phyloP scores from a whole-genome alignment of 53 echinoderm and acorn worm genomes.

The Crossaster papposus region DNA sequence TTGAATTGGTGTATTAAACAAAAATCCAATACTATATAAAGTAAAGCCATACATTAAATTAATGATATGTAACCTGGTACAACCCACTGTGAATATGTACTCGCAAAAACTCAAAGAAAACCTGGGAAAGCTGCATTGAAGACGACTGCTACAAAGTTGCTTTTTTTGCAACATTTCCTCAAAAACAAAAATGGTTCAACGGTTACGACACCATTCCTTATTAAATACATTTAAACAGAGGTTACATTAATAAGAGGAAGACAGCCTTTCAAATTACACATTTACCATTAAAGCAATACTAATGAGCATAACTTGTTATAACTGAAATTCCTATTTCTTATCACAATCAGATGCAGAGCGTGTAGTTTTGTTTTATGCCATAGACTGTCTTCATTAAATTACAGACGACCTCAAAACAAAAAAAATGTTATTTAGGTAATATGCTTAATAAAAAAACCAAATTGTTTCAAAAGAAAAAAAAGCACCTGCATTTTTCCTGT shows the following conservation, averaged over 20 bases:
- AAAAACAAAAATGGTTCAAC: neutral
- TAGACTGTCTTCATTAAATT: neutral
- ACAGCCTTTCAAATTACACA: constrained; percentile 23
- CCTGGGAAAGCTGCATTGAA: neutral
- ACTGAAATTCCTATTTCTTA: constrained; percentile 1
- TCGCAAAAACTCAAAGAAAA: neutral
- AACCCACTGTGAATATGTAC: neutral
- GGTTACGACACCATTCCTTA: constrained; percentile 6
- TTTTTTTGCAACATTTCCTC: neutral
- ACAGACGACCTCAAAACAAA: neutral
- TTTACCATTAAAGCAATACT: neutral
- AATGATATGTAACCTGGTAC: neutral
- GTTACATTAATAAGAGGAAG: constrained; percentile 22
- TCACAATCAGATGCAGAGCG: too few relatives aligned
- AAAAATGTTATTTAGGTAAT: too few relatives aligned
- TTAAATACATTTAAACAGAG: neutral
- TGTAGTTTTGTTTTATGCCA: neutral
- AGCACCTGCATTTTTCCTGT: constrained; percentile 25
- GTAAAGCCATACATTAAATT: neutral
- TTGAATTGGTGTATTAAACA: neutral
- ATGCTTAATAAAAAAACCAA: neutral
- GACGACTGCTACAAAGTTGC: neutral
- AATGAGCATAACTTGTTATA: neutral
- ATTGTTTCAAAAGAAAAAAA: neutral
- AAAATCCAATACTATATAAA: neutral